Conservation (phyloP, 2,797 vertebrate genomes). For the Phaenicophaeus curvirostris region DNA sequence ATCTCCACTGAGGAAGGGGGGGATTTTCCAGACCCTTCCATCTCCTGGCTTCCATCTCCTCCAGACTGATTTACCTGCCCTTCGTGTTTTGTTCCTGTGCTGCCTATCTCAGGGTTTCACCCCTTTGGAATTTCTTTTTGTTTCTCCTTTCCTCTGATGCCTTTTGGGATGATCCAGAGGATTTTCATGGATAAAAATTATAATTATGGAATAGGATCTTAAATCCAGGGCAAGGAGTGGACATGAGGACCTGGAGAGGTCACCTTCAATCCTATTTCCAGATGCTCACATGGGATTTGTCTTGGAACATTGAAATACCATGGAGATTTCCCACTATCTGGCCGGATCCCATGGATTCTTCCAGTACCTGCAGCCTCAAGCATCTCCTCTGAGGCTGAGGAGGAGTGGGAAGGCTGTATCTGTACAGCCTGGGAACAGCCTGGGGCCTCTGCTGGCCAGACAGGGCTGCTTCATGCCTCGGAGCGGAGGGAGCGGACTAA, state of each 20-base stretch:
- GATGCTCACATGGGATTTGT: background rate
- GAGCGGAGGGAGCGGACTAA: background rate
- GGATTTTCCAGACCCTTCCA: background rate
- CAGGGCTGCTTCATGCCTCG: accelerated
- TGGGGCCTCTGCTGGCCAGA: accelerated
- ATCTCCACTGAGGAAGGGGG: background rate
- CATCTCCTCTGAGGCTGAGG: accelerated
- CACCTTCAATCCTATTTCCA: background rate
- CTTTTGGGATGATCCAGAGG: background rate
- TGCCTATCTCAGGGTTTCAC: background rate
- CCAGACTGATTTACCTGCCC: background rate
- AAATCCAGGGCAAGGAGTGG: background rate
- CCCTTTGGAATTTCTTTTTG: background rate
- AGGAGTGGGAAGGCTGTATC: background rate
- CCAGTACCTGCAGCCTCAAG: background rate
- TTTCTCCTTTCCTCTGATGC: background rate
- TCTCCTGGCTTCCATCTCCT: background rate
- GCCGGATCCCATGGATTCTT: background rate
- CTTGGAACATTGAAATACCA: background rate
- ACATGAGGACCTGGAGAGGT: background rate
- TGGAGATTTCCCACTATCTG: background rate
- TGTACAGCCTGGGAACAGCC: background rate
- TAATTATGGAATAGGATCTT: background rate
- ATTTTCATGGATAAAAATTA: background rate
- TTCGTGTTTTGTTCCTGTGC: background rate